phyloP scores from a whole-genome alignment of 2,888 invertebrate genomes.

The Molorchus minor region DNA sequence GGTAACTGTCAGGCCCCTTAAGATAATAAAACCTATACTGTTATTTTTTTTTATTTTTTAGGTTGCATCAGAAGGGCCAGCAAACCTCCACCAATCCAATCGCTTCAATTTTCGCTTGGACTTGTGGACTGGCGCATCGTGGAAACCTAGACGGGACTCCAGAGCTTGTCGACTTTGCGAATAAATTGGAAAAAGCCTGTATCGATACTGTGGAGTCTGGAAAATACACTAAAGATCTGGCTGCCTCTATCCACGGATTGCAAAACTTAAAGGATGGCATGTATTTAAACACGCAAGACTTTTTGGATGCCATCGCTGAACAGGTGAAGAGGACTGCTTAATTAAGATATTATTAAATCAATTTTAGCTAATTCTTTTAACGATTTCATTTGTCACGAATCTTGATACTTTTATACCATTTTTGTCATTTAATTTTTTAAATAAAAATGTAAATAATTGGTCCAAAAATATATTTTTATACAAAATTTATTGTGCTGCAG shows the following conservation, averaged over 20 bases:
- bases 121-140: slow-evolving; percentile 83
- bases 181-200: slow-evolving; percentile 81
- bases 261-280: slow-evolving; percentile 83
- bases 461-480: slow-evolving; percentile 17
- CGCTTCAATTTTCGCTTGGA: slow-evolving; percentile 93
- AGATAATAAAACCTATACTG: too few species aligned
- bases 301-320: slow-evolving; percentile 82
- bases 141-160: slow-evolving; percentile 82
- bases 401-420: slow-evolving; percentile 17
- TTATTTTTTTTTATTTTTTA: slow-evolving; percentile 61
- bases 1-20: too few species aligned
- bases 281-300: slow-evolving; percentile 87
- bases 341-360: not conserved
- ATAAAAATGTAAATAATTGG: slow-evolving; percentile 2
- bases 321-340: slow-evolving; percentile 67
- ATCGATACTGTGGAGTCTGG: slow-evolving; percentile 84
- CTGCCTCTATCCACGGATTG: slow-evolving; percentile 83
- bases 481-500: too few species aligned
- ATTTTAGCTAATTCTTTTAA: not conserved
- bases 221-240: slow-evolving; percentile 87
- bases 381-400: slow-evolving; percentile 7
- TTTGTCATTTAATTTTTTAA: slow-evolving; percentile 9
- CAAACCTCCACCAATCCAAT: slow-evolving; percentile 91
- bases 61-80: slow-evolving; percentile 86
- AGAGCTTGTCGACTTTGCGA: slow-evolving; percentile 77